These are phyloP conservation scores for Anoura caudifer DNA, from an alignment of 2,113 vertebrate species.

Conservation along the genomic window DNA sequence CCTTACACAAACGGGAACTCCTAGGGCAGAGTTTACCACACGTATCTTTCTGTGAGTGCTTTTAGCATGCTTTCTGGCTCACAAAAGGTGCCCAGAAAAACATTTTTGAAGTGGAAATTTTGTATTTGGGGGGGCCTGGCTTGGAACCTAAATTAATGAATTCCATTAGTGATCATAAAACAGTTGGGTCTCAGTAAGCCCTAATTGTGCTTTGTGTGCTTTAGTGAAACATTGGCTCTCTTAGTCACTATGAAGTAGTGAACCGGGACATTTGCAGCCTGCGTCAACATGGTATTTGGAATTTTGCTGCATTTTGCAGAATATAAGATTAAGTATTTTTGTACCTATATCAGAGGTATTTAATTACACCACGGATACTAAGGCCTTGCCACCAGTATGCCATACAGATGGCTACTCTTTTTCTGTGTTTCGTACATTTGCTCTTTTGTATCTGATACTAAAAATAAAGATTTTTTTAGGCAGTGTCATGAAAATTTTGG, in stretches of 20 bases:
- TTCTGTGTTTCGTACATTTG: neutral
- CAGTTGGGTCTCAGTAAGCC: neutral
- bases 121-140: neutral
- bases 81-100: neutral
- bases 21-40: no score
- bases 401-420: neutral
- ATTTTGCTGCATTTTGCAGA: conserved; percentile 30
- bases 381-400: neutral
- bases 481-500: neutral
- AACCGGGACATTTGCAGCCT: neutral
- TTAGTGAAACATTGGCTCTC: conserved; percentile 27
- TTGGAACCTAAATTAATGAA: neutral
- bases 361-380: neutral
- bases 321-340: conserved; percentile 24
- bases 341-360: neutral
- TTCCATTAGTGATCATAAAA: neutral
- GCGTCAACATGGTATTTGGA: neutral
- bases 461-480: neutral
- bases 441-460: neutral
- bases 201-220: neutral
- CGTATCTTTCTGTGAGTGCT: neutral
- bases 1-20: neutral
- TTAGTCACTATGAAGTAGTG: neutral
- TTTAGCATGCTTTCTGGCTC: neutral
- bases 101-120: neutral